Evolutionary conservation across 2,797 vertebrate species (phyloP).

Genomic region (Coregonus ussuriensis): DNA sequence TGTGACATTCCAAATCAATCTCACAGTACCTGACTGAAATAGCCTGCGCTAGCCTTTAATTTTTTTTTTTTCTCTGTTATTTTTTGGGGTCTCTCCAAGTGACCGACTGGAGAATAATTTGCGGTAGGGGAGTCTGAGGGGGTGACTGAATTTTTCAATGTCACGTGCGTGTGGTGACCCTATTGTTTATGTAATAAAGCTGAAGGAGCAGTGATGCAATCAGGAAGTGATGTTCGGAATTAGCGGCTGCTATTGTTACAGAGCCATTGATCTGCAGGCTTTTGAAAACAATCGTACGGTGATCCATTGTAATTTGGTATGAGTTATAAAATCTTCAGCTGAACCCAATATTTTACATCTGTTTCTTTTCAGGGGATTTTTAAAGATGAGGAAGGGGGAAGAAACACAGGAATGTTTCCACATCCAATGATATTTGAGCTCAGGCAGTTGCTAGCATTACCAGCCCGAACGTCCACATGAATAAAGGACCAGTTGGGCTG

Average conservation of each 20-base stretch:
- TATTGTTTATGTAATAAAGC: conserved; percentile 50
- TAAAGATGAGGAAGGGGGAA: conserved; percentile 12
- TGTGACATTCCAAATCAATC: conserved; percentile 68
- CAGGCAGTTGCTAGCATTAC: conserved; percentile 24
- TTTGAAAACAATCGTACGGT: conserved; percentile 52
- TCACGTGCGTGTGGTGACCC: conserved; percentile 28
- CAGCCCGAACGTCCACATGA: conserved; percentile 32
- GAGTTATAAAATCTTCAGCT: conserved; percentile 52
- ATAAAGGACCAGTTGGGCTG: conserved; percentile 26
- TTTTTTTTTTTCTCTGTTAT: background rate
- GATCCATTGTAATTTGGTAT: conserved; percentile 65
- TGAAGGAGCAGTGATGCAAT: conserved; percentile 56
- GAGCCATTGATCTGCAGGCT: conserved; percentile 52
- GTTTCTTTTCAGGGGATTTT: conserved; percentile 62
- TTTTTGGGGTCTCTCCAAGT: conserved; percentile 10
- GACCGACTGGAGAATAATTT: conserved; percentile 38
- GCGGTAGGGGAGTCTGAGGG: conserved; percentile 3
- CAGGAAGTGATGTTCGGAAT: conserved; percentile 62
- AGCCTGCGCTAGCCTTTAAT: conserved; percentile 46
- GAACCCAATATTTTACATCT: conserved; percentile 69
- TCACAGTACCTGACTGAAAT: conserved; percentile 56
- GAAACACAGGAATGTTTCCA: conserved; percentile 60
- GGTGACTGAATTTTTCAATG: conserved; percentile 20
- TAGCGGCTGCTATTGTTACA: conserved; percentile 60
- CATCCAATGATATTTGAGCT: conserved; percentile 47